Conservation (phyloP, 2,113 vertebrate genomes). For the Chloropsis cyanopogon region DNA sequence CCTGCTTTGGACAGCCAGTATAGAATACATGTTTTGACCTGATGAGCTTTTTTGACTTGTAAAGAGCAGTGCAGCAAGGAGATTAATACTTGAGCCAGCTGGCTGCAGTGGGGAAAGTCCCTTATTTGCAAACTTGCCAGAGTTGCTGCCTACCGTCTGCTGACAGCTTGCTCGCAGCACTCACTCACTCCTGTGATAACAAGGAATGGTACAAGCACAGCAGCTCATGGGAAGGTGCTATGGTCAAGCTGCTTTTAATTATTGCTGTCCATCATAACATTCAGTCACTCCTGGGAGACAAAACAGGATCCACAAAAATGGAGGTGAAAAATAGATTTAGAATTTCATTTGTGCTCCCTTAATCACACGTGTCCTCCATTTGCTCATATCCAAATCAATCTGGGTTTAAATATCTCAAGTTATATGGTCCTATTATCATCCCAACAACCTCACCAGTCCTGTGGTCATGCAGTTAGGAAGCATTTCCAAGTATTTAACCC, state of each 20-base stretch:
- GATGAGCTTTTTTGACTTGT: neutral
- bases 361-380: neutral
- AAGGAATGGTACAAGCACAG: neutral
- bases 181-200: neutral
- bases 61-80: neutral
- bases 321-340: neutral
- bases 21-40: neutral
- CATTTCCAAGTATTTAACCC: neutral
- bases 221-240: neutral
- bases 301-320: neutral
- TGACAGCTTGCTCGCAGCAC: neutral
- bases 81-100: neutral
- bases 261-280: neutral
- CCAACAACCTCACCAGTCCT: neutral
- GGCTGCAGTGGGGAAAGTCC: neutral
- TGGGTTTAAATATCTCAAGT: neutral
- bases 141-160: neutral
- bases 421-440: neutral
- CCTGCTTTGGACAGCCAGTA: neutral
- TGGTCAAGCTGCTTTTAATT: neutral
- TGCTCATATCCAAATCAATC: neutral
- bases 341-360: neutral
- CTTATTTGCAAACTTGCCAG: conserved; percentile 8
- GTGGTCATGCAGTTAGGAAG: neutral
- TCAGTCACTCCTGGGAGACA: neutral